These are phyloP conservation scores for Hemicentrotus pulcherrimus DNA, from an alignment of 35 echinoderm and acorn worm genomes.

Conservation along the genomic window DNA sequence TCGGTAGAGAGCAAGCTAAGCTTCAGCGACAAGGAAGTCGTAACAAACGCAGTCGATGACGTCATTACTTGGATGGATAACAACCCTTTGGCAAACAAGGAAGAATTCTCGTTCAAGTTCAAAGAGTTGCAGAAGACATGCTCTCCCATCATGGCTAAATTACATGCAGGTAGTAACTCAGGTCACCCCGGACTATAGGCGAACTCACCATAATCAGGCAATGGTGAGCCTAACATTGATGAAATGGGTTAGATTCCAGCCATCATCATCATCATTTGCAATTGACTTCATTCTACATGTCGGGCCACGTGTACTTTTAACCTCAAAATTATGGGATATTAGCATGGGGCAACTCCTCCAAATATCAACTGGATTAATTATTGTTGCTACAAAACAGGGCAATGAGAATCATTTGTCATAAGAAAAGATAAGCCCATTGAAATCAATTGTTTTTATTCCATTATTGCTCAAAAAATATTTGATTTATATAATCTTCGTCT, in stretches of 20 bases:
- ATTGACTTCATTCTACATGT: too few relatives aligned
- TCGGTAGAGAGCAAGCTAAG: constrained; percentile 62
- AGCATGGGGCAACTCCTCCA: too few relatives aligned
- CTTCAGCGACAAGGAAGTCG: background rate
- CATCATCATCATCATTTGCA: too few relatives aligned
- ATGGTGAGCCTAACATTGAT: background rate
- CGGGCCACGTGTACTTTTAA: too few relatives aligned
- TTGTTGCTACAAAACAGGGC: too few relatives aligned
- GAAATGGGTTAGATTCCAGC: background rate
- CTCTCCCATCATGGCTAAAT: constrained; percentile 56
- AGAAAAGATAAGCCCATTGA: too few relatives aligned
- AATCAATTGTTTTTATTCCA: too few relatives aligned
- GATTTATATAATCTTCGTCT: too few relatives aligned
- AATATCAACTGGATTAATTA: too few relatives aligned
- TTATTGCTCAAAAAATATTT: too few relatives aligned
- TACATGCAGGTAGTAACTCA: constrained; percentile 6
- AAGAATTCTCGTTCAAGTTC: constrained; percentile 53
- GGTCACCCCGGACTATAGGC: constrained; percentile 53
- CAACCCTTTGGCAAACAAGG: constrained; percentile 50
- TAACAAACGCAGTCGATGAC: background rate
- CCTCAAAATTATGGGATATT: too few relatives aligned
- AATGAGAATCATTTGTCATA: too few relatives aligned
- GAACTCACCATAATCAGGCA: constrained; percentile 50
- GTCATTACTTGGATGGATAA: constrained; percentile 53
- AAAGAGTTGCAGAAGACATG: constrained; percentile 60